Evolutionary conservation across 2,797 vertebrate genomes (phyloP), one percentile per base, ranked within the genome.

Genomic region (Takifugu ocellatus): DNA sequence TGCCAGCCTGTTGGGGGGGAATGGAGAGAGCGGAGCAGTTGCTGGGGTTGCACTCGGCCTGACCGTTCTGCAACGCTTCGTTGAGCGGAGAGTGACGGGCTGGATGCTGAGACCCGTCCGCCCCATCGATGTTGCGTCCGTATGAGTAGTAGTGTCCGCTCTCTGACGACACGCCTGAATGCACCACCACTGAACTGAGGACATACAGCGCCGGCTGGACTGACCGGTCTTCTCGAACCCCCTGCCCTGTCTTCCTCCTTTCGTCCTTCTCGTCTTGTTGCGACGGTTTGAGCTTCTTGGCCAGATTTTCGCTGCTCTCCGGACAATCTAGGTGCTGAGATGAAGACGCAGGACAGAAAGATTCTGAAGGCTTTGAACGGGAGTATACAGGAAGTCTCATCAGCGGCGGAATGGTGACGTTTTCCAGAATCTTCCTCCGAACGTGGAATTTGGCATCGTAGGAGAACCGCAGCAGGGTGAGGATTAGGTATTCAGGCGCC

Each of bases 111-210:
- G 58, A 83, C 58, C 90, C 81, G 26, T 91, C 92, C 5, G 91
- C 77, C 25, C 91, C 87, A 9, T 87, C 93, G 75, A 94, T 74
- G 70, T 96, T 95, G 66, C 91, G 93, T 54, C 94, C 94, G 9
- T 98, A 99, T 0, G 94, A 96, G 74, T 98, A 99, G 87, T 99
- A 99, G 90, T 99, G 97, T 46, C 97, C 97, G 11, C 97, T 98
- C 86, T 98, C 97, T 2, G 97, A 99, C 2, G 97, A 98, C 57
- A 98, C 78, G 25, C 97, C 97, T 53, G 97, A 99, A 85, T 99
- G 97, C 83, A 99, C 94, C 12, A 99, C 96, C 56, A 99, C 93
- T 15, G 97, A 98, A 79, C 93, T 95, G 62, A 99, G 90, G 25
- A 92, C 61, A 4, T 98, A 99, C 46, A 94, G 93, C 68, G 95